A percentile compares a stretch with the other conserved stretches of the same genome.
phyloP scores from a whole-genome alignment of 2,797 vertebrate genomes.

The Calcarius lapponicus region DNA sequence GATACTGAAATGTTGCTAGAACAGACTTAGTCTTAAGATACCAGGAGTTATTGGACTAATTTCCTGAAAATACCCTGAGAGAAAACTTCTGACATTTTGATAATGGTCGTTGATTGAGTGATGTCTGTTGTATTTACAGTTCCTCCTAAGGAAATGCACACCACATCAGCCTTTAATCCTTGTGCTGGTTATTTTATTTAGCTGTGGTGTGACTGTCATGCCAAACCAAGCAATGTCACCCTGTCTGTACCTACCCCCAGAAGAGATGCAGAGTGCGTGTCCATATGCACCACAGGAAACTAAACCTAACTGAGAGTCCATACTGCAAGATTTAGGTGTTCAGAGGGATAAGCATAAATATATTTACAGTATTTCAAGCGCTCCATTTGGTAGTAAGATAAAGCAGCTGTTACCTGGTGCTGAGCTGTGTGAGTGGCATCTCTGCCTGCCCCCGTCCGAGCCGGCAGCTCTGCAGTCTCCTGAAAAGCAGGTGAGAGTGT shows the following conservation, averaged over 20 bases:
- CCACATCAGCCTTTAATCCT: background rate
- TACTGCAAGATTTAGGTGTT: background rate
- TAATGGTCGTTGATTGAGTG: background rate
- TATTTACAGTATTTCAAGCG: background rate
- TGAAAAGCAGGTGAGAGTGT: background rate
- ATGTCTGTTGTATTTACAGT: background rate
- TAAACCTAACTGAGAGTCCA: background rate
- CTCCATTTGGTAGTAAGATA: background rate
- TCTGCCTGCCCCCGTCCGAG: background rate
- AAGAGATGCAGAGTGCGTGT: accelerated
- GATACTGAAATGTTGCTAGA: background rate
- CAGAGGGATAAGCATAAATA: background rate
- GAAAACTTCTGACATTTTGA: background rate
- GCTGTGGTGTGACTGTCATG: accelerated
- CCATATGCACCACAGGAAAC: accelerated
- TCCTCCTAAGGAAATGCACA: background rate
- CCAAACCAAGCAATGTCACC: background rate
- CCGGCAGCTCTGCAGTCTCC: accelerated
- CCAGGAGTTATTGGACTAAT: background rate
- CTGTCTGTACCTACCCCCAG: accelerated
- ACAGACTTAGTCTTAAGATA: background rate
- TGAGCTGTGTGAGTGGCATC: accelerated
- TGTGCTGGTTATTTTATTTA: accelerated
- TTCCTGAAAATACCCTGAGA: background rate
- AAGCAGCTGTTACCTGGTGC: background rate